These are phyloP conservation scores for Osmerus eperlanus DNA, from an alignment of 2,113 vertebrate genomes.

Conservation along the genomic window DNA sequence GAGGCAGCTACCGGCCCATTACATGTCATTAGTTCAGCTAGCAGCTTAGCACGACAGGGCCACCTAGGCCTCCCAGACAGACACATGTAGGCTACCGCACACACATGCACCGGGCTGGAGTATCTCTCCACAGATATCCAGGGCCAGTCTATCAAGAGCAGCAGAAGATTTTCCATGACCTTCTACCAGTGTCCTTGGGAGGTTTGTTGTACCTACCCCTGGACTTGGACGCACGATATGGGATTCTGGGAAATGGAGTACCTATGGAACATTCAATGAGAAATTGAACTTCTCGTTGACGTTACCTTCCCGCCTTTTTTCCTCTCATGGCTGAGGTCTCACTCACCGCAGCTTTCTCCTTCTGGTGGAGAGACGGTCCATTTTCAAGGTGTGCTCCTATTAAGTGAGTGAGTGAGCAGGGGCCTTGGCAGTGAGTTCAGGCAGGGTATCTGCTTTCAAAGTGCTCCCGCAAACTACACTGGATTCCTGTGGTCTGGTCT, in stretches of 20 bases:
- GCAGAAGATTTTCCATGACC: conserved; percentile 7
- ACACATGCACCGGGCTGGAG: neutral
- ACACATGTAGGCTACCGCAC: neutral
- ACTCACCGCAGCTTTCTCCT: conserved; percentile 37
- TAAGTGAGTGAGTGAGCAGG: conserved; percentile 46
- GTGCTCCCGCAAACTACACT: conserved; percentile 54
- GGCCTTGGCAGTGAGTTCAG: conserved; percentile 17
- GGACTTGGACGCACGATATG: neutral
- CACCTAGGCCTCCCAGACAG: conserved; percentile 40
- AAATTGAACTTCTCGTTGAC: conserved; percentile 42
- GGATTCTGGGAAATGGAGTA: conserved; percentile 39
- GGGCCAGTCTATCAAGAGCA: neutral
- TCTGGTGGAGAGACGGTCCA: conserved; percentile 51
- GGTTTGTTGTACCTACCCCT: conserved; percentile 24
- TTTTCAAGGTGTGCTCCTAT: conserved; percentile 52
- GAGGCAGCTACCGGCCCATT: conserved; percentile 20
- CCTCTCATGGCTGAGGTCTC: conserved; percentile 23
- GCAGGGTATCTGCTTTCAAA: conserved; percentile 65
- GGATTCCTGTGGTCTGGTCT: conserved; percentile 72
- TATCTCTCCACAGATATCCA: conserved; percentile 1
- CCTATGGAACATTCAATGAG: conserved; percentile 27
- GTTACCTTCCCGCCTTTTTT: conserved; percentile 35
- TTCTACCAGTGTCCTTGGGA: conserved; percentile 1
- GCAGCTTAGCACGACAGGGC: conserved; percentile 18
- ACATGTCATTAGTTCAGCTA: conserved; percentile 34